These are phyloP conservation scores for Tenebrio molitor DNA, from an alignment of 1,140 invertebrate genomes.

Conservation along the genomic window DNA sequence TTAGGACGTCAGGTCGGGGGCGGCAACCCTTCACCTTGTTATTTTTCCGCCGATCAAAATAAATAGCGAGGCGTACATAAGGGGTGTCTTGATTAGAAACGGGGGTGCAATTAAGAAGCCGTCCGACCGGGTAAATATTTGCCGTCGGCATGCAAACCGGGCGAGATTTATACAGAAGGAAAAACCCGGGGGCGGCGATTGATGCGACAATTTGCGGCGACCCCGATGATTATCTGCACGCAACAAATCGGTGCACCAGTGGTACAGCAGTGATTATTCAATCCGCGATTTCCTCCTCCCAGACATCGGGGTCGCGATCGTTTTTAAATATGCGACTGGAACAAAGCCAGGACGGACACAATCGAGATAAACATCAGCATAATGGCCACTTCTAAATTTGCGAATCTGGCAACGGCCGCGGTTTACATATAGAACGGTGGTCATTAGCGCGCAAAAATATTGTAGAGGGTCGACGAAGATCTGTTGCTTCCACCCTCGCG, in stretches of 20 bases:
- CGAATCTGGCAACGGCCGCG: constrained; percentile 4
- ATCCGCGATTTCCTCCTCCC: neutral
- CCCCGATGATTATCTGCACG: neutral
- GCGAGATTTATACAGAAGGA: constrained; percentile 2
- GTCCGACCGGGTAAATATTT: constrained; percentile 13
- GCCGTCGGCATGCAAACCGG: constrained; percentile 2
- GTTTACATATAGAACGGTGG: constrained; percentile 30
- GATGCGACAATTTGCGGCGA: neutral
- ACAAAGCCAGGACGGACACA: constrained; percentile 7
- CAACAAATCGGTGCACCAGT: too few species aligned
- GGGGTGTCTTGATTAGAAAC: neutral
- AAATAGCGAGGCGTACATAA: neutral
- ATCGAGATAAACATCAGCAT: constrained; percentile 31
- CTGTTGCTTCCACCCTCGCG: too few species aligned
- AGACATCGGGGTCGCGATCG: neutral
- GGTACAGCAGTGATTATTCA: too few species aligned
- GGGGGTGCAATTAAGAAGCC: constrained; percentile 18
- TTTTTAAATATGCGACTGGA: constrained; percentile 27
- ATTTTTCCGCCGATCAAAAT: constrained; percentile 2
- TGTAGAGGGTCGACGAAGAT: too few species aligned
- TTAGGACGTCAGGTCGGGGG: too few species aligned
- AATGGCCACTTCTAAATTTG: constrained; percentile 30
- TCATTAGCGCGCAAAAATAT: too few species aligned
- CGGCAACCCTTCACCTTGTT: neutral
- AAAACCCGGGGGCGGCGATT: neutral